These are phyloP conservation scores for Chrysemys picta DNA, from an alignment of 2,113 vertebrate genomes.

Conservation along the genomic window DNA sequence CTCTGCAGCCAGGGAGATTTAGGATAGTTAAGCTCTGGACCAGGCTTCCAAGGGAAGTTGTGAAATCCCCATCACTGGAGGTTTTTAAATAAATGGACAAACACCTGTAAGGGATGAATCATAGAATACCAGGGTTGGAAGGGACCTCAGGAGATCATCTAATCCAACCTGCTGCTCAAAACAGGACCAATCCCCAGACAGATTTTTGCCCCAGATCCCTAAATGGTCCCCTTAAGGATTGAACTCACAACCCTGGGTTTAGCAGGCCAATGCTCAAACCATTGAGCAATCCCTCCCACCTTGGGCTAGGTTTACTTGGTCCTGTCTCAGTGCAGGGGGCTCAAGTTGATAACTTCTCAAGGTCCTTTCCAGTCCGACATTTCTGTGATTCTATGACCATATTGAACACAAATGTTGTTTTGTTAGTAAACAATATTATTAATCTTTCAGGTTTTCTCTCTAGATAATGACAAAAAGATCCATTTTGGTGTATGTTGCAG, in stretches of 20 bases:
- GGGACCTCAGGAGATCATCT: too few relatives aligned
- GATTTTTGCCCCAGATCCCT: too few relatives aligned
- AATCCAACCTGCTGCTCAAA: too few relatives aligned
- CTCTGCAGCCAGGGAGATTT: neutral
- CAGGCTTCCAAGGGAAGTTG: neutral
- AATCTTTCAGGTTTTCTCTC: fast-evolving
- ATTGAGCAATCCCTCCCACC: too few relatives aligned
- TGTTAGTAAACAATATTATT: neutral
- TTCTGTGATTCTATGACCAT: neutral
- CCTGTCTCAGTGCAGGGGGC: neutral
- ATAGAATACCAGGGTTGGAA: too few relatives aligned
- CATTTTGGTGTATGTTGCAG: neutral
- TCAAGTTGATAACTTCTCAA: neutral
- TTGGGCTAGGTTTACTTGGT: neutral
- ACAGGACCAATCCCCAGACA: too few relatives aligned
- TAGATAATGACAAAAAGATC: neutral
- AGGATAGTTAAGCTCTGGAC: neutral
- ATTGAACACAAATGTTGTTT: neutral
- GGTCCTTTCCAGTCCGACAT: neutral
- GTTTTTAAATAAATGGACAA: too few relatives aligned
- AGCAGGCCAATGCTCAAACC: too few relatives aligned
- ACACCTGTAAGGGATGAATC: neutral
- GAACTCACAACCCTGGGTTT: too few relatives aligned
- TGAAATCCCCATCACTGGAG: neutral
- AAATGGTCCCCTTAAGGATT: too few relatives aligned